A percentile compares a stretch with the other conserved stretches of the same genome.
Evolutionary conservation across 30 jellyfish, hydroid and myxozoan species (phyloP).

Genomic region (Nemopilema nomurai): DNA sequence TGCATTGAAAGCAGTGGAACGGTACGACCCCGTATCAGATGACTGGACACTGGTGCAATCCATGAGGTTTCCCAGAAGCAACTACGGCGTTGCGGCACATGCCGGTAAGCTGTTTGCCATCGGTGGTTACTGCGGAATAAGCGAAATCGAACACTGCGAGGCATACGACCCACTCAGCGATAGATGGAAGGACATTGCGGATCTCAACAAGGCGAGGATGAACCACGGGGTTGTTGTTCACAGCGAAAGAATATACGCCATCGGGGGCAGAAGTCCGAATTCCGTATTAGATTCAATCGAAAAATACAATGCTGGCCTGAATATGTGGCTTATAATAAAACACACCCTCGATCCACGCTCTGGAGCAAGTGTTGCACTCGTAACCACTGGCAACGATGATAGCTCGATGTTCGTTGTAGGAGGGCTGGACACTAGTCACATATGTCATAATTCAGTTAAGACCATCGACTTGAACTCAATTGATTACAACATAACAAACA

Average conservation of each 20-base stretch:
- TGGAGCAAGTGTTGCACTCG: conserved; percentile 80
- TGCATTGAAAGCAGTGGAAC: conserved; percentile 78
- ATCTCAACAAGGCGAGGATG: conserved; percentile 87
- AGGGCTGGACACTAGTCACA: conserved; percentile 71
- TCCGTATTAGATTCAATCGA: conserved; percentile 80
- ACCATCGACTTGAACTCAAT: conserved; percentile 61
- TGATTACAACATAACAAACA: conserved; percentile 63
- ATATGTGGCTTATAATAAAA: conserved; percentile 93
- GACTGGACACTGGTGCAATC: conserved; percentile 76
- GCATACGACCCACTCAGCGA: conserved; percentile 69
- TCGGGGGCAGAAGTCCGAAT: conserved; percentile 85
- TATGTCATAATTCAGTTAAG: conserved; percentile 68
- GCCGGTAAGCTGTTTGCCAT: conserved; percentile 74
- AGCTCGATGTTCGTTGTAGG: conserved; percentile 73
- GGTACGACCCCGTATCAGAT: conserved; percentile 82
- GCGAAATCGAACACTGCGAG: conserved; percentile 95
- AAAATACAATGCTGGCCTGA: conserved; percentile 84
- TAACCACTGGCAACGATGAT: conserved; percentile 54
- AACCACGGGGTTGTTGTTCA: conserved; percentile 81
- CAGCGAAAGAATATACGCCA: conserved; percentile 81
- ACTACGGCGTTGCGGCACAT: conserved; percentile 79
- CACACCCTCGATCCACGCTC: conserved; percentile 75
- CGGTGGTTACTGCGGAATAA: conserved; percentile 95
- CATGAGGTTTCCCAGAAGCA: conserved; percentile 89
- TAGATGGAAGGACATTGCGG: conserved; percentile 84